These are phyloP conservation scores for Agrochola lota DNA, from an alignment of 2,888 invertebrate species.

Conservation along the genomic window DNA sequence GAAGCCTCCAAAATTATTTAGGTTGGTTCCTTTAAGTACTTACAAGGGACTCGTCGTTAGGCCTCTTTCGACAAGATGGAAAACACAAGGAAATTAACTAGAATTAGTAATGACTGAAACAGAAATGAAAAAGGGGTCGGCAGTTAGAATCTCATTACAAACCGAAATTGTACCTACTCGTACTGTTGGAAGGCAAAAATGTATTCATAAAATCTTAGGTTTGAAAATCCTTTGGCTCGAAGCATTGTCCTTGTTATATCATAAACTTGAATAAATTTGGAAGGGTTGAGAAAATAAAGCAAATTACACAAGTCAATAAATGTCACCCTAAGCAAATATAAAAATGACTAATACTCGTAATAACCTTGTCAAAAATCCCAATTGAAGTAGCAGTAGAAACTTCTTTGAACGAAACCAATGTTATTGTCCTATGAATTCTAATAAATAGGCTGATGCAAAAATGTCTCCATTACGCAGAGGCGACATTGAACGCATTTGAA, in stretches of 20 bases:
- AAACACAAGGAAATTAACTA: slow-evolving; percentile 58
- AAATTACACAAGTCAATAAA: slow-evolving; percentile 9
- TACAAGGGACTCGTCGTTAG: slow-evolving; percentile 44
- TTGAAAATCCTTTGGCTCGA: background rate
- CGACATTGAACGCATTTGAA: slow-evolving; percentile 57
- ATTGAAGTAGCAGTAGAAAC: slow-evolving; percentile 4
- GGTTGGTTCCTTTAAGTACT: slow-evolving; percentile 35
- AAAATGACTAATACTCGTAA: background rate
- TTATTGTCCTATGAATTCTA: slow-evolving; percentile 14
- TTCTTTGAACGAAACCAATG: slow-evolving; percentile 18
- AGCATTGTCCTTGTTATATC: background rate
- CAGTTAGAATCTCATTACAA: slow-evolving; percentile 58
- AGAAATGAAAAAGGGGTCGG: slow-evolving; percentile 56
- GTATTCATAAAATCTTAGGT: slow-evolving; percentile 23
- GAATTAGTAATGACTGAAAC: slow-evolving; percentile 50
- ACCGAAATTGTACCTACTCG: slow-evolving; percentile 17
- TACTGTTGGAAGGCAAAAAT: slow-evolving; percentile 15
- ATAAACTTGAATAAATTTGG: slow-evolving; percentile 31
- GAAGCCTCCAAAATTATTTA: slow-evolving; percentile 53
- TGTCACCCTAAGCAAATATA: slow-evolving; percentile 23
- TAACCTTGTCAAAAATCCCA: slow-evolving; percentile 13
- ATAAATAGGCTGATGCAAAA: slow-evolving; percentile 36
- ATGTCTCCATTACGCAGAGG: slow-evolving; percentile 28
- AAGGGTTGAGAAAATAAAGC: slow-evolving; percentile 24
- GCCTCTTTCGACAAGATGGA: slow-evolving; percentile 47